Percentiles rank a stretch among this genome's conserved stretches.
Conservation (phyloP, 2,888 invertebrate genomes). For the Cryptophagus acutangulus region DNA sequence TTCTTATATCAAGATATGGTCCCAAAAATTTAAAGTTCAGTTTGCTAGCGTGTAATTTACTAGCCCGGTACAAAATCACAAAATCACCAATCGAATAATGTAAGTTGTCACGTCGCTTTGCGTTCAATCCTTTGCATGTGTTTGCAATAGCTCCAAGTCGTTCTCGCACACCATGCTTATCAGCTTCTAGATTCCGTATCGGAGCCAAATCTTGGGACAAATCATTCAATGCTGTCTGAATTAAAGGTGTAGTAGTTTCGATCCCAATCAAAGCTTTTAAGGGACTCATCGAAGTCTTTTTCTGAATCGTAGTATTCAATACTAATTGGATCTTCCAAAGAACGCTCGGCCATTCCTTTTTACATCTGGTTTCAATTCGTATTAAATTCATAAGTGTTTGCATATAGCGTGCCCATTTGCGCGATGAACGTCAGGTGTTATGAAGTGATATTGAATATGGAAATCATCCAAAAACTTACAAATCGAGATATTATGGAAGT, state of each 20-base stretch:
- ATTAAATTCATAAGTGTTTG: slow-evolving; percentile 28
- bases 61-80: neutral
- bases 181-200: neutral
- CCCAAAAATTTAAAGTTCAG: neutral
- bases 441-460: slow-evolving; percentile 6
- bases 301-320: slow-evolving; percentile 19
- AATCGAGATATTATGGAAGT: slow-evolving; percentile 7
- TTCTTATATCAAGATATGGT: neutral
- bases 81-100: too few species aligned
- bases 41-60: neutral
- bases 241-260: slow-evolving; percentile 8
- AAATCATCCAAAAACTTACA: neutral
- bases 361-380: slow-evolving; percentile 15
- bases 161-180: too few species aligned
- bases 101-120: too few species aligned
- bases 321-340: slow-evolving; percentile 23
- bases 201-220: slow-evolving; percentile 12
- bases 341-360: slow-evolving; percentile 14
- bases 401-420: slow-evolving; percentile 41
- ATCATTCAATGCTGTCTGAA: slow-evolving; percentile 9
- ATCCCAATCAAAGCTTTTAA: slow-evolving; percentile 14
- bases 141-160: too few species aligned
- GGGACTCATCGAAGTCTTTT: slow-evolving; percentile 16
- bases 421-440: slow-evolving; percentile 10
- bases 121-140: too few species aligned